These are phyloP conservation scores for Phrynosoma blainvillii DNA, from an alignment of 2,113 vertebrate species.

Conservation along the genomic window DNA sequence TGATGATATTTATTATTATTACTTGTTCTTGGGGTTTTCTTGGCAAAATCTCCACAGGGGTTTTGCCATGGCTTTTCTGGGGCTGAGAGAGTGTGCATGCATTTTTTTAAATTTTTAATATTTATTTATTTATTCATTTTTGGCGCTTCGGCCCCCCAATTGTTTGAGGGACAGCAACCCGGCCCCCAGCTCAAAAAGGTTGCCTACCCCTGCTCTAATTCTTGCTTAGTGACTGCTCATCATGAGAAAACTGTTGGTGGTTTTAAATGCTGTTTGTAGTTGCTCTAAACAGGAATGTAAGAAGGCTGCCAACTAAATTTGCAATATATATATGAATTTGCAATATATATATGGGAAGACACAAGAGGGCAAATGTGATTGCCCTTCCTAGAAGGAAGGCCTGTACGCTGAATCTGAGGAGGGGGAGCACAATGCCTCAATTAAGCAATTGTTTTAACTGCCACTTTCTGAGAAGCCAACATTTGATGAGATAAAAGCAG, in stretches of 20 bases:
- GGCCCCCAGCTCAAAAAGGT: too few relatives aligned
- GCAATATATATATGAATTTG: not conserved
- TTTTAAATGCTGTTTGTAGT: not conserved
- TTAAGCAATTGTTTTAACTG: not conserved
- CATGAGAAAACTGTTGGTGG: not conserved
- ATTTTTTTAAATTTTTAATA: too few relatives aligned
- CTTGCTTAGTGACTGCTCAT: not conserved
- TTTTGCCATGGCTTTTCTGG: too few relatives aligned
- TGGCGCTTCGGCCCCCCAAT: too few relatives aligned
- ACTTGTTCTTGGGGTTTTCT: too few relatives aligned
- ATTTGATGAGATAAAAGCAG: not conserved
- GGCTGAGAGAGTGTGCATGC: too few relatives aligned
- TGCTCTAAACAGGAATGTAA: not conserved
- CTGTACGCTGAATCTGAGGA: not conserved
- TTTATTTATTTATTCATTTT: too few relatives aligned
- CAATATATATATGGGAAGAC: not conserved
- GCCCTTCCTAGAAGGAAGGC: not conserved
- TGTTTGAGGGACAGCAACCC: too few relatives aligned
- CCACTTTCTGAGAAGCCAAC: not conserved
- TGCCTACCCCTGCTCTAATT: too few relatives aligned
- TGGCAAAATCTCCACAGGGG: too few relatives aligned
- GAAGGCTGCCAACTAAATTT: not conserved
- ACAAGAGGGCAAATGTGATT: not conserved
- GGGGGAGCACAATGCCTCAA: not conserved
- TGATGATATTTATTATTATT: too few relatives aligned